phyloP scores from a whole-genome alignment of 1,140 invertebrate species.

The Littorina saxatilis region DNA sequence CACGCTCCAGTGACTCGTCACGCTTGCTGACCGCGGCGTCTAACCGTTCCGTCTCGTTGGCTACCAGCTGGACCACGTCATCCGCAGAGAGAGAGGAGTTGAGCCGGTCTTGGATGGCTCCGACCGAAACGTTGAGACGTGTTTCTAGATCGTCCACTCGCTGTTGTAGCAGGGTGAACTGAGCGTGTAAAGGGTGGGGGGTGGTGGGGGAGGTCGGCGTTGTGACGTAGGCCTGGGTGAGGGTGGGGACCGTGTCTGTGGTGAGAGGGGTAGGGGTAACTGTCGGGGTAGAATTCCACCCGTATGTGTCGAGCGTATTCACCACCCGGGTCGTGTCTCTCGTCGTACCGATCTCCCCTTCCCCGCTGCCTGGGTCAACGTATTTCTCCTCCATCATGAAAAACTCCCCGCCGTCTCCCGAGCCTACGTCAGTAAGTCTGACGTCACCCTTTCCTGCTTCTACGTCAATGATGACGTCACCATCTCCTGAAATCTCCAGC shows the following conservation, averaged over 20 bases:
- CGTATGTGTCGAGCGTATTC: no score
- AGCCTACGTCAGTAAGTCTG: not conserved
- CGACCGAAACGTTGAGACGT: no score
- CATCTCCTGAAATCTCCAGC: not conserved
- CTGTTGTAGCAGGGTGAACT: not conserved
- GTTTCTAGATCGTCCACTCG: constrained; percentile 3
- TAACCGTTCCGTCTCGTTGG: not conserved
- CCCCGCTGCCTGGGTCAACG: not conserved
- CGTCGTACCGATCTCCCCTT: not conserved
- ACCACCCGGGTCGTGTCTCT: no score
- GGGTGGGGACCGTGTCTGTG: constrained; percentile 8
- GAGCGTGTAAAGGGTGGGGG: not conserved
- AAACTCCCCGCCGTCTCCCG: not conserved
- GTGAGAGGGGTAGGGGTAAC: constrained; percentile 19
- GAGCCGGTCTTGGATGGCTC: no score
- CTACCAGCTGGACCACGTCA: not conserved
- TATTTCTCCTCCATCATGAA: not conserved
- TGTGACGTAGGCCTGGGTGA: not conserved
- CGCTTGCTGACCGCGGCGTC: constrained; percentile 22
- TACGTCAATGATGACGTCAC: no score
- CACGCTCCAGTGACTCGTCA: not conserved
- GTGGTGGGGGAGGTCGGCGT: not conserved
- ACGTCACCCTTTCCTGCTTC: not conserved
- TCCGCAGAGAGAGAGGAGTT: not conserved
- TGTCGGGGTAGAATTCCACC: not conserved